Conservation (phyloP, 2,888 invertebrate species). For the Gortyna flavago region DNA sequence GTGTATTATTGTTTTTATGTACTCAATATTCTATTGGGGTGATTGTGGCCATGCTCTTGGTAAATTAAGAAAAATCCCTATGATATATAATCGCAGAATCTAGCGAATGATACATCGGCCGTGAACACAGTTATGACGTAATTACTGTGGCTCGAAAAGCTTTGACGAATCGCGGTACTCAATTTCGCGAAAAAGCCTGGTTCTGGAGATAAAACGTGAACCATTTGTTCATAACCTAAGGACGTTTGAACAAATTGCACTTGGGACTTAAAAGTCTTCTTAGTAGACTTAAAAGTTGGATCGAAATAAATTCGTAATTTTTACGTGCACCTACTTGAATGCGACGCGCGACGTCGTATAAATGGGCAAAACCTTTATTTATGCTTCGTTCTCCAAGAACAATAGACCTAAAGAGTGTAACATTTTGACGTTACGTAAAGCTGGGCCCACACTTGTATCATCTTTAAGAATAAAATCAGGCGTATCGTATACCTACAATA, state of each 20-base stretch:
- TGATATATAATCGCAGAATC: conserved; percentile 23
- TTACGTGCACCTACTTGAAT: not conserved
- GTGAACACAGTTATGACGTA: conserved; percentile 37
- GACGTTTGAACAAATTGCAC: conserved; percentile 25
- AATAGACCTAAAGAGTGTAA: not conserved
- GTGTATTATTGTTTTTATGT: not conserved
- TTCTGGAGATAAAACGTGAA: conserved; percentile 43
- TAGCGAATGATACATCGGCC: conserved; percentile 9
- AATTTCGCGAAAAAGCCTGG: conserved; percentile 48
- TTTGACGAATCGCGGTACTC: conserved; percentile 54
- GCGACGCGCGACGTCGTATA: not conserved
- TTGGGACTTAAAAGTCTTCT: not conserved
- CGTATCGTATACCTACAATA: too few species aligned
- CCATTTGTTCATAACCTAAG: conserved; percentile 49
- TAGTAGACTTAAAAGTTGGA: conserved; percentile 6
- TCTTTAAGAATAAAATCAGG: not conserved
- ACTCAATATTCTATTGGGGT: not conserved
- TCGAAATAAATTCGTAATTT: not conserved
- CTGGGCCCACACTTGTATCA: not conserved
- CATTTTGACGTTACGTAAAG: not conserved
- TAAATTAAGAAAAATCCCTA: not conserved
- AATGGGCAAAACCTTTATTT: not conserved
- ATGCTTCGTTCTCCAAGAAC: not conserved
- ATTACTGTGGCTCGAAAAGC: conserved; percentile 27
- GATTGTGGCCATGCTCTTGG: not conserved